Base-by-base conservation (phyloP, 2,797 vertebrate genomes). In the Sebastes itinus region DNA sequence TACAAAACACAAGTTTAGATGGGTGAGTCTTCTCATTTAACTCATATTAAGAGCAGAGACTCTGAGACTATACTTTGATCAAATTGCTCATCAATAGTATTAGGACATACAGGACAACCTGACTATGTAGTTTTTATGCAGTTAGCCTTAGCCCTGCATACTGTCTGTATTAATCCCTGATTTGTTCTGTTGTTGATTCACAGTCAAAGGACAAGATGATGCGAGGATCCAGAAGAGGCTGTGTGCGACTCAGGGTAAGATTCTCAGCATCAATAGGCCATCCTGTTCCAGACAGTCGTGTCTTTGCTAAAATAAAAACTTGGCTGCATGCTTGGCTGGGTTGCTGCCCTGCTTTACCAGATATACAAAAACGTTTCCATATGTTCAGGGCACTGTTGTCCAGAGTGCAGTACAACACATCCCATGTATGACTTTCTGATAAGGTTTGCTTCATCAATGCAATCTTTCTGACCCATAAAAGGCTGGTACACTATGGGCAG, bases 141-240 rank as follows among this genome's bases (percentile, higher is more conserved):
- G 12, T 38, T 12, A 52, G 9, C 22, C 8, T 22, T 35, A 27
- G 20, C 12, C 2, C 23, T 69, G n/a, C 13, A 3, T 14, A 3
- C 14, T 64, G 30, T 55, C 25, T 52, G 25, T 65, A 30, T 68
- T 77, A 49, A 80, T 61, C 6, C 27, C 20, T 32, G 4, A 68
- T 64, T 64, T 14, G n/a, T 80, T 87, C 28, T 89, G 11, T 79
- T 80, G 9, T 93, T 95, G 72, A 88, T 78, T 97, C 96, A 59
- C 94, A 99, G 99, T 99, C 99, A 70, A 99, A 99, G 92, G 98
- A 99, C 94, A 99, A 99, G 94, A 99, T 99, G 99, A 99, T 99
- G 99, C 96, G 99, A 92, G 99, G 99, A 75, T 99, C 99, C 82
- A 97, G 99, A 91, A 96, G 99, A 95, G 99, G 99, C 67, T 99